Percentiles rank a stretch among this genome's conserved stretches.
These are phyloP conservation scores for Mesochorus sp. DNA, from an alignment of 2,888 invertebrate genomes.

Conservation along the genomic window DNA sequence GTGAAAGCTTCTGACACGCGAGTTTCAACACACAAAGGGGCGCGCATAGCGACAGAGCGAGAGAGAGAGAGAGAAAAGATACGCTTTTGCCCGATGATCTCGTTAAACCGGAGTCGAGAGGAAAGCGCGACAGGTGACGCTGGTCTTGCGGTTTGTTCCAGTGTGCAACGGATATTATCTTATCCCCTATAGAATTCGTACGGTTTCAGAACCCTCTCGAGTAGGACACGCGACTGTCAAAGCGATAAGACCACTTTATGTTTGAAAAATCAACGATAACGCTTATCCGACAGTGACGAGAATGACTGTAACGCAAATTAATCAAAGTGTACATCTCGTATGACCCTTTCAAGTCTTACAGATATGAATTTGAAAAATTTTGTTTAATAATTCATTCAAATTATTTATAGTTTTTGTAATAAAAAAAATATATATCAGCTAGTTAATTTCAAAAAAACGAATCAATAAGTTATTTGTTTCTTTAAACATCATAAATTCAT, in stretches of 20 bases:
- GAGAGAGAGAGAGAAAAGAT: not conserved
- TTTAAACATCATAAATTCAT: too few relatives aligned
- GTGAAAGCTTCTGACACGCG: conserved; percentile 8
- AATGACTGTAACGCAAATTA: too few relatives aligned
- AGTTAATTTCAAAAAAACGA: too few relatives aligned
- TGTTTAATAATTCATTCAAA: too few relatives aligned
- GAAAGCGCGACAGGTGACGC: conserved; percentile 19
- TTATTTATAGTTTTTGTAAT: too few relatives aligned
- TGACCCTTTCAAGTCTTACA: too few relatives aligned
- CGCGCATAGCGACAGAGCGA: not conserved
- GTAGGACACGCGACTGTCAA: conserved; percentile 21
- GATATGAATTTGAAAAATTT: too few relatives aligned
- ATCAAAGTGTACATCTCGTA: too few relatives aligned
- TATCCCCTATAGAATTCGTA: conserved; percentile 12
- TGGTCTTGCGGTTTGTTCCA: conserved; percentile 15
- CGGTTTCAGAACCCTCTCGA: conserved; percentile 12
- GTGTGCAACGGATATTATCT: conserved; percentile 5
- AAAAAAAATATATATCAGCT: too few relatives aligned
- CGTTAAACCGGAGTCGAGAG: conserved; percentile 39
- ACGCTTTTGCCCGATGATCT: conserved; percentile 47
- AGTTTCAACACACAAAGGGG: not conserved
- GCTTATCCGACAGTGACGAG: too few relatives aligned
- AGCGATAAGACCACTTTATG: conserved; percentile 31
- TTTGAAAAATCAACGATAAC: not conserved
- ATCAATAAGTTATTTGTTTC: too few relatives aligned